phyloP scores from a whole-genome alignment of 2,888 invertebrate genomes.

The Oscheius sp. region DNA sequence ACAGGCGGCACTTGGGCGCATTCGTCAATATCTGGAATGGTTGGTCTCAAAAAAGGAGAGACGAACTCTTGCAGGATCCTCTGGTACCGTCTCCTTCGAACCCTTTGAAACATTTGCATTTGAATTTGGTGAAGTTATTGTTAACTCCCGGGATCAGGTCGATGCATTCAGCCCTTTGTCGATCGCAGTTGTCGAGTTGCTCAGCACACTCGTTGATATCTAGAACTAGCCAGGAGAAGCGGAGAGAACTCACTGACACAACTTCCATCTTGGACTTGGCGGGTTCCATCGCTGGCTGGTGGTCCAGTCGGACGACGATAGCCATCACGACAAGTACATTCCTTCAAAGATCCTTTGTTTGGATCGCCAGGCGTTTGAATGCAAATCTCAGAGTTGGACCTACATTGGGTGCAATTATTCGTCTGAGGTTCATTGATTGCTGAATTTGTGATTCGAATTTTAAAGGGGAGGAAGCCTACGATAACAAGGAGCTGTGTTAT shows the following conservation, averaged over 20 bases:
- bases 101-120: conserved; percentile 16
- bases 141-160: conserved; percentile 6
- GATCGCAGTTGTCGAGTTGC: conserved; percentile 52
- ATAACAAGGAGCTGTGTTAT: conserved; percentile 20
- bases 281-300: no score
- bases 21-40: conserved; percentile 3
- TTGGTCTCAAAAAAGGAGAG: background rate
- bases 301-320: background rate
- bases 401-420: conserved; percentile 23
- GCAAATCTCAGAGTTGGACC: background rate
- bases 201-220: conserved; percentile 68
- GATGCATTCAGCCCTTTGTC: conserved; percentile 1
- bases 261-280: background rate
- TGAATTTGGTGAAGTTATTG: background rate
- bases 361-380: background rate
- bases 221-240: conserved; percentile 28
- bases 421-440: background rate
- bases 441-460: no score
- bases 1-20: background rate
- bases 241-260: conserved; percentile 11
- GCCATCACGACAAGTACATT: conserved; percentile 10
- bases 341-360: background rate
- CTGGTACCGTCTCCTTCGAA: conserved; percentile 11
- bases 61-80: background rate
- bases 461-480: background rate